phyloP scores from a whole-genome alignment of 2,888 invertebrate species.

The Spodoptera exigua region DNA sequence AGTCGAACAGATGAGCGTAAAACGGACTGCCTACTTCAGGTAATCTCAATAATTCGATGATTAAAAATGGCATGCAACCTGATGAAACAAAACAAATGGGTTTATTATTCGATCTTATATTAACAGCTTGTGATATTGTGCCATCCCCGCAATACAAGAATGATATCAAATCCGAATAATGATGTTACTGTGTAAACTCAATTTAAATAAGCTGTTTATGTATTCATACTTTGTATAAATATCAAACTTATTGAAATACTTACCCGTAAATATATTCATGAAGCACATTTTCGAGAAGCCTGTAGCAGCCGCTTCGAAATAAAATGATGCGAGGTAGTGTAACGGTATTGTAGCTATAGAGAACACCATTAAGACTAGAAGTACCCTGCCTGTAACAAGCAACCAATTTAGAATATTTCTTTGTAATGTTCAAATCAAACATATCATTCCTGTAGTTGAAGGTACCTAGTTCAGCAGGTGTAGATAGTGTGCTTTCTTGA shows the following conservation, averaged over 20 bases:
- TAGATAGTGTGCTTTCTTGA: constrained; percentile 91
- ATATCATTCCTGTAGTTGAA: neutral
- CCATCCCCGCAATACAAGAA: constrained; percentile 35
- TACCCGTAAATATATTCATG: constrained; percentile 91
- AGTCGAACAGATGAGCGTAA: constrained; percentile 91
- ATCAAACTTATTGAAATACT: constrained; percentile 27
- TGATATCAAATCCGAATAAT: constrained; percentile 18
- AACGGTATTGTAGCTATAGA: constrained; percentile 92
- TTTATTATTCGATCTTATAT: constrained; percentile 38
- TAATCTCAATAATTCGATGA: constrained; percentile 91
- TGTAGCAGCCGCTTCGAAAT: constrained; percentile 92
- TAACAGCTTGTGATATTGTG: constrained; percentile 25
- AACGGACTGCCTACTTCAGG: constrained; percentile 91
- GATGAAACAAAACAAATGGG: constrained; percentile 60
- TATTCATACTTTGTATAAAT: constrained; percentile 4
- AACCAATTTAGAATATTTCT: no score
- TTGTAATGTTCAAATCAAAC: no score
- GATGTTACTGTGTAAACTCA: constrained; percentile 23
- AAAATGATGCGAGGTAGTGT: constrained; percentile 92
- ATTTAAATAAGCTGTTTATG: constrained; percentile 31
- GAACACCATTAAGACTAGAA: constrained; percentile 91
- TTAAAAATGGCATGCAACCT: constrained; percentile 93
- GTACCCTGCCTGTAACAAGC: constrained; percentile 87
- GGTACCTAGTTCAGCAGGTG: constrained; percentile 87
- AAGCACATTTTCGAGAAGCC: constrained; percentile 94